phyloP scores from a whole-genome alignment of 2,797 vertebrate species.

The Rhinoraja longicauda region DNA sequence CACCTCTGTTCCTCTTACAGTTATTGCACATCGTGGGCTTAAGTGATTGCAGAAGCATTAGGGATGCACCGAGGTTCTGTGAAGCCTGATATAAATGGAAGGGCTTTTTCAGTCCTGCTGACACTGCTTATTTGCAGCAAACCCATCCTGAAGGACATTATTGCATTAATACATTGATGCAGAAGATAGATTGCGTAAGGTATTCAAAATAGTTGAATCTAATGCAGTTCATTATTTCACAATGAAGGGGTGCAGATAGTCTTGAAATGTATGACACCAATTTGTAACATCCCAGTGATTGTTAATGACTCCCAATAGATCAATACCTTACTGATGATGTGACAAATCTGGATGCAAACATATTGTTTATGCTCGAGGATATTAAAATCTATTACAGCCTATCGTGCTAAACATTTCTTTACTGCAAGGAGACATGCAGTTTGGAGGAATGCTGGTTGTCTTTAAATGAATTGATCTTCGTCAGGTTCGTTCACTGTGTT shows the following conservation, averaged over 20 bases:
- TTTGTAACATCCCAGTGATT: not conserved
- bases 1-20: not conserved
- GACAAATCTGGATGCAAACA: constrained; percentile 7
- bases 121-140: not conserved
- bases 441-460: not conserved
- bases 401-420: not conserved
- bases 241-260: not conserved
- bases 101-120: not conserved
- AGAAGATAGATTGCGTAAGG: not conserved
- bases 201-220: not conserved
- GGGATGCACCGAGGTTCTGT: not conserved
- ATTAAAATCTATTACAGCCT: not conserved
- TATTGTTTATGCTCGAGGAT: not conserved
- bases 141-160: not conserved
- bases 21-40: not conserved
- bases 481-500: not conserved
- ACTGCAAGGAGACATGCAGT: not conserved
- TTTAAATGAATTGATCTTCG: too few species aligned
- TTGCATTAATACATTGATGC: not conserved
- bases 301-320: not conserved
- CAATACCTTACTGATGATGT: not conserved
- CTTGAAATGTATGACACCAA: not conserved
- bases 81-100: not conserved
- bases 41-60: not conserved
- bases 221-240: not conserved